Percentiles rank a stretch among this genome's conserved stretches.
phyloP scores from a whole-genome alignment of 2,113 vertebrate species.

The Ameiurus melas region DNA sequence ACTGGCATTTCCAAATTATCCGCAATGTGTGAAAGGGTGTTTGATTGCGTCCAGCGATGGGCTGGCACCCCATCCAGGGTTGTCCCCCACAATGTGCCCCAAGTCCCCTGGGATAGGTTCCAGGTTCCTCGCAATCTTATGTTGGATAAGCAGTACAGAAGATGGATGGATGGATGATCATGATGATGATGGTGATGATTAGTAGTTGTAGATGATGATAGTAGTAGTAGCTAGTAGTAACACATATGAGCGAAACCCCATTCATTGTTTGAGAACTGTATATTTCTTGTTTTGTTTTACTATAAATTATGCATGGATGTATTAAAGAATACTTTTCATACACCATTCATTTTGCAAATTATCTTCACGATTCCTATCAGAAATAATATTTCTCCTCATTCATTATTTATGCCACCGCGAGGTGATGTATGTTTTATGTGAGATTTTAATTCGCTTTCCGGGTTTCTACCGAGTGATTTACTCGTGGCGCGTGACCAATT shows the following conservation, averaged over 20 bases:
- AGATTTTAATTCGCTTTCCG: constrained; percentile 45
- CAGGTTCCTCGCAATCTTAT: too few relatives aligned
- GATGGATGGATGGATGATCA: too few relatives aligned
- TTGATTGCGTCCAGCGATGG: too few relatives aligned
- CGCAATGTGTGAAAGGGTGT: too few relatives aligned
- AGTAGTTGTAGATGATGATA: too few relatives aligned
- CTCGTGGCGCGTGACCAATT: constrained; percentile 31
- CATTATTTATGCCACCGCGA: background rate
- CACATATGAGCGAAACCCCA: background rate
- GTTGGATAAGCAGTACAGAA: too few relatives aligned
- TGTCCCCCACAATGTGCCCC: too few relatives aligned
- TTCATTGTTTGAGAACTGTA: background rate
- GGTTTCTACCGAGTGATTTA: constrained; percentile 46
- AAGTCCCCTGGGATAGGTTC: too few relatives aligned
- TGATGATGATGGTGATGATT: too few relatives aligned
- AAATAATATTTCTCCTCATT: background rate
- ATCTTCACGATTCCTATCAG: background rate
- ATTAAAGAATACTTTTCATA: background rate
- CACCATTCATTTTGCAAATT: background rate
- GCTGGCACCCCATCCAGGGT: too few relatives aligned
- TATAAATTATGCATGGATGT: background rate
- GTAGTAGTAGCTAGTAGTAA: too few relatives aligned
- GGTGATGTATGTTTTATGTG: background rate
- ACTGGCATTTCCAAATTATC: too few relatives aligned
- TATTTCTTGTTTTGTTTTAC: background rate